Conservation (phyloP, 2,888 invertebrate species). For the Encarsia formosa region DNA sequence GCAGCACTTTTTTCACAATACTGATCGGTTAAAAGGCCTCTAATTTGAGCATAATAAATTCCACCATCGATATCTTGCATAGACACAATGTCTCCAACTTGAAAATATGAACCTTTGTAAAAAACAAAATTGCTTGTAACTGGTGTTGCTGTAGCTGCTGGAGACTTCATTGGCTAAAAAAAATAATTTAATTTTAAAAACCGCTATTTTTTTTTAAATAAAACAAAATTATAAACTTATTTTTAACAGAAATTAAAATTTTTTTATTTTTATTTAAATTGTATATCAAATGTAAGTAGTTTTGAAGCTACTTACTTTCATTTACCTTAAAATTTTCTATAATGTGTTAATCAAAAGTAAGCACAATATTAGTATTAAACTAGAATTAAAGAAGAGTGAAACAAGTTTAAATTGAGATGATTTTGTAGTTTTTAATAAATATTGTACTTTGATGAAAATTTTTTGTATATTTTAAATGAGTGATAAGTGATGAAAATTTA, state of each 20-base stretch:
- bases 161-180: constrained; percentile 69
- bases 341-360: too few relatives aligned
- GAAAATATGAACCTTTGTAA: constrained; percentile 76
- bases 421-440: too few relatives aligned
- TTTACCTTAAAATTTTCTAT: too few relatives aligned
- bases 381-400: too few relatives aligned
- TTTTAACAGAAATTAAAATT: too few relatives aligned
- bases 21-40: constrained; percentile 85
- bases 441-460: neutral
- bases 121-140: constrained; percentile 77
- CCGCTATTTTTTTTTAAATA: too few relatives aligned
- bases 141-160: constrained; percentile 74
- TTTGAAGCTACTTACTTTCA: too few relatives aligned
- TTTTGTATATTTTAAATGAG: neutral
- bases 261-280: too few relatives aligned
- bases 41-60: constrained; percentile 83
- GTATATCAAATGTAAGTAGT: too few relatives aligned
- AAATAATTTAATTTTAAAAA: neutral
- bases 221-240: too few relatives aligned
- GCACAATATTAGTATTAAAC: too few relatives aligned
- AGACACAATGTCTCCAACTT: constrained; percentile 88
- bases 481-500: constrained; percentile 23
- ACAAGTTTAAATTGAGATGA: too few relatives aligned
- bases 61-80: constrained; percentile 72
- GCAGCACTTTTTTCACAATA: constrained; percentile 92